A percentile compares a stretch with the other conserved stretches of the same genome.
Evolutionary conservation across 2,113 vertebrate genomes (phyloP).

Genomic region (Boulengeromyrus knoepffleri): DNA sequence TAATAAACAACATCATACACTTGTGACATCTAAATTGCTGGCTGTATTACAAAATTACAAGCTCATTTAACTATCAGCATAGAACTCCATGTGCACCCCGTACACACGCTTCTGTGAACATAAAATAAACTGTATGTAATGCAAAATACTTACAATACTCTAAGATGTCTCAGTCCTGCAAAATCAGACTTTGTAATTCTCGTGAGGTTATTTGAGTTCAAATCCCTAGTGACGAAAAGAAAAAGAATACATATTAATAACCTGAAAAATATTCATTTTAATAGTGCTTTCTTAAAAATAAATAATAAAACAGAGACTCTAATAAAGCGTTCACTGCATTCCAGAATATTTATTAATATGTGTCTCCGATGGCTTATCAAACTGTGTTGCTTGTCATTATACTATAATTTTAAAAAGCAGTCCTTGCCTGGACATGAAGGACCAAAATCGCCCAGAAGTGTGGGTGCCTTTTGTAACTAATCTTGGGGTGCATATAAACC

Average conservation of each 20-base stretch:
- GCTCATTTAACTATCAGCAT: neutral
- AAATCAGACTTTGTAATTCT: conserved; percentile 94
- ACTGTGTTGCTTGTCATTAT: neutral
- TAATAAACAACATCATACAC: neutral
- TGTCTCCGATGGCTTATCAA: neutral
- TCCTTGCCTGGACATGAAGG: neutral
- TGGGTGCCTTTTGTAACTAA: neutral
- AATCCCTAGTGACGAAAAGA: conserved; percentile 68
- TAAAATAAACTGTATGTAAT: neutral
- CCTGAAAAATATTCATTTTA: neutral
- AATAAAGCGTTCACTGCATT: neutral
- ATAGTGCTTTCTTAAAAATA: neutral
- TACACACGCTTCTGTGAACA: neutral
- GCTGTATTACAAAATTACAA: neutral
- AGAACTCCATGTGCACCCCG: neutral
- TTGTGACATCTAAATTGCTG: neutral
- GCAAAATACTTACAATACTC: conserved; percentile 85
- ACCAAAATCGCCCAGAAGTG: neutral
- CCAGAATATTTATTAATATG: neutral
- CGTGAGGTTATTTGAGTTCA: conserved; percentile 98
- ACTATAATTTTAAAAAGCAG: neutral
- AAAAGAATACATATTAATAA: conserved; percentile 11
- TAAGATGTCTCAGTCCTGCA: conserved; percentile 83
- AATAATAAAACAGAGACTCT: neutral
- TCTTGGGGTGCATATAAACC: neutral